A percentile compares a stretch with the other conserved stretches of the same genome.
Conservation (phyloP, 2,888 invertebrate species). For the Brachycybe producta region DNA sequence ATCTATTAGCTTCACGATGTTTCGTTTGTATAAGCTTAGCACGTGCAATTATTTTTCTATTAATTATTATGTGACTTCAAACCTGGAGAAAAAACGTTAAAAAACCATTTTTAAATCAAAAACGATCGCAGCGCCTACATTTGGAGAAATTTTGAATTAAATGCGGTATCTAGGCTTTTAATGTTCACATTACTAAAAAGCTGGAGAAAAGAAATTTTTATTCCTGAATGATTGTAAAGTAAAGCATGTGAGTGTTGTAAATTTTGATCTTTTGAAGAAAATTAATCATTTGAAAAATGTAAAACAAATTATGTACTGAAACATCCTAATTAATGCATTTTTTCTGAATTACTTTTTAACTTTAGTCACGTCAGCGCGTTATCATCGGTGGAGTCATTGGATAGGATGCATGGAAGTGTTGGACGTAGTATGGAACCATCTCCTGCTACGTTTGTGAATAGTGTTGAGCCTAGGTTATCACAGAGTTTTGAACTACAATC, state of each 20-base stretch:
- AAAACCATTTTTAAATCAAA: no score
- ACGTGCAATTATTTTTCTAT: no score
- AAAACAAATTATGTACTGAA: neutral
- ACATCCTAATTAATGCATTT: constrained; percentile 3
- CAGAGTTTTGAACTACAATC: constrained; percentile 54
- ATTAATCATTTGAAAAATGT: neutral
- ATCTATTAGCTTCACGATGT: no score
- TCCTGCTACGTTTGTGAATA: constrained; percentile 24
- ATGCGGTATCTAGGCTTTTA: no score
- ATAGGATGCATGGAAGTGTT: constrained; percentile 24
- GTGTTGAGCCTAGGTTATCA: constrained; percentile 31
- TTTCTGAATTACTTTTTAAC: constrained; percentile 1
- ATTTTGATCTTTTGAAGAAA: no score
- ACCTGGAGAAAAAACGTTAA: no score
- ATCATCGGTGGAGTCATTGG: constrained; percentile 31
- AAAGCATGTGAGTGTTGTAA: neutral
- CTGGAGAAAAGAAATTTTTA: no score
- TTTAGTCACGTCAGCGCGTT: constrained; percentile 31
- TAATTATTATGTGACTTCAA: no score
- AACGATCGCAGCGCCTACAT: no score
- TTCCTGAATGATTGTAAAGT: neutral
- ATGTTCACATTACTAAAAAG: no score
- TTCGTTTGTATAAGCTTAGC: no score
- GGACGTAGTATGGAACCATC: constrained; percentile 21
- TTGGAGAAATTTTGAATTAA: no score